Conservation (phyloP, 2,797 vertebrate genomes). For the Ceryle rudis region DNA sequence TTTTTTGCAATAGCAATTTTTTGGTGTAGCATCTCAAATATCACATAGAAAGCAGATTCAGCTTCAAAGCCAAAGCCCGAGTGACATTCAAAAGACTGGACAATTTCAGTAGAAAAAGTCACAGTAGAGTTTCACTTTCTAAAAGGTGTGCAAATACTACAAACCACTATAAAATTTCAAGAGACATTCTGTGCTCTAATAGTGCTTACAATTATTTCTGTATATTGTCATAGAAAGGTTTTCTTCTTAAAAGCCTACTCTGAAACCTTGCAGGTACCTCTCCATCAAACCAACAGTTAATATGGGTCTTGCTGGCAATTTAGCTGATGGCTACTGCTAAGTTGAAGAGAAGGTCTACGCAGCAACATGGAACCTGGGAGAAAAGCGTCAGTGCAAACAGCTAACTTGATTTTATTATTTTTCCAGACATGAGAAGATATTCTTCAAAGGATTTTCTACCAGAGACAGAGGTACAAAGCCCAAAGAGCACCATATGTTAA, state of each 20-base stretch:
- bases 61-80: background rate
- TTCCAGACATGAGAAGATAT: background rate
- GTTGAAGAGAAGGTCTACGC: background rate
- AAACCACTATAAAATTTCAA: accelerated
- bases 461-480: background rate
- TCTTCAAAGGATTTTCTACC: background rate
- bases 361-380: background rate
- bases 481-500: background rate
- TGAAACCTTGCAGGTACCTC: background rate
- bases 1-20: background rate
- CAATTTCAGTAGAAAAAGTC: background rate
- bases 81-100: background rate
- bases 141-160: background rate
- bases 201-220: background rate
- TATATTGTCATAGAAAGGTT: background rate
- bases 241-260: background rate
- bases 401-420: background rate
- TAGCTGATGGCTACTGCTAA: background rate
- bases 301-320: background rate
- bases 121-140: background rate
- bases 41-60: background rate
- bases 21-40: background rate
- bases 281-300: background rate
- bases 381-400: background rate
- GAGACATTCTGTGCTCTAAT: accelerated